Conservation (phyloP, 2,888 invertebrate genomes). For the Nasonovia ribisnigri region DNA sequence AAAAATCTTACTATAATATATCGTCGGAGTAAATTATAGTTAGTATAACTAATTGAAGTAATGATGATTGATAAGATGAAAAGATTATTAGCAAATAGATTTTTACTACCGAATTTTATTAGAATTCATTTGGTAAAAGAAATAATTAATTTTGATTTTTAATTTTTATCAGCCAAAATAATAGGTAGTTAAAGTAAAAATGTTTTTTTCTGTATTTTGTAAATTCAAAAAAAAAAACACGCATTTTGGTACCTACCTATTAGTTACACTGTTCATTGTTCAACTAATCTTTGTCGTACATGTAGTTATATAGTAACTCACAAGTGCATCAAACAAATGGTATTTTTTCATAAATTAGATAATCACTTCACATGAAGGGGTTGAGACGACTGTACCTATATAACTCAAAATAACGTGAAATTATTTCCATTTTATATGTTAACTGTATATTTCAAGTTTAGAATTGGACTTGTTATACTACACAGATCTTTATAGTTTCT, state of each 20-base stretch:
- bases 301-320: no score
- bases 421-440: not conserved
- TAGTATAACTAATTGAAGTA: not conserved
- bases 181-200: no score
- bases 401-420: not conserved
- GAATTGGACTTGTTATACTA: not conserved
- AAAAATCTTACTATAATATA: not conserved
- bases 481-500: not conserved
- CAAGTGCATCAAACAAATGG: not conserved
- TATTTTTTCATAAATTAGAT: not conserved
- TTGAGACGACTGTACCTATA: not conserved
- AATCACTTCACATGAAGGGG: not conserved
- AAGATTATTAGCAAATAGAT: not conserved
- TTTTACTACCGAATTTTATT: not conserved
- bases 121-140: not conserved
- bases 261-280: no score
- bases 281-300: no score
- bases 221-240: no score
- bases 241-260: no score
- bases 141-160: no score
- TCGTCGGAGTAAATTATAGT: not conserved
- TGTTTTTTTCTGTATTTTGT: no score
- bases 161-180: no score
- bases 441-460: not conserved
- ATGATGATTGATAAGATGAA: not conserved